These are phyloP conservation scores for Gandaritis pyraliata DNA, from an alignment of 2,888 invertebrate species.

Conservation along the genomic window DNA sequence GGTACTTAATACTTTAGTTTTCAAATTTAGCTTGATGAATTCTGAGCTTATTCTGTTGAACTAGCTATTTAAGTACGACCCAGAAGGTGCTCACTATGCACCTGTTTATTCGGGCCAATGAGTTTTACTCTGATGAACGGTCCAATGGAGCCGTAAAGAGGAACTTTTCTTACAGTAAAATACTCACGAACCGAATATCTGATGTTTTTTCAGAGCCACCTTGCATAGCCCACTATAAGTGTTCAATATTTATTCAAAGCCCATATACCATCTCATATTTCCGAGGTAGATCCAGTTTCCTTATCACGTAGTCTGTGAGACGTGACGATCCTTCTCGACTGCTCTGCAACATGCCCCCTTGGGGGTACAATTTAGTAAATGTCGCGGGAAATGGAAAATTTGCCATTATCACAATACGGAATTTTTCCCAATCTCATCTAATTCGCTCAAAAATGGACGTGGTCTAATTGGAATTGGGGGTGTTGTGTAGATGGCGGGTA, in stretches of 20 bases:
- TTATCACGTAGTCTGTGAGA: slow-evolving; percentile 33
- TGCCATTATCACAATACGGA: slow-evolving; percentile 8
- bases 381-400: slow-evolving; percentile 19
- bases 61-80: too few species aligned
- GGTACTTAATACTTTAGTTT: too few species aligned
- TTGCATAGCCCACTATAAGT: slow-evolving; percentile 15
- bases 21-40: too few species aligned
- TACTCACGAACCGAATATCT: too few species aligned
- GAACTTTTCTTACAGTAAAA: too few species aligned
- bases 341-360: slow-evolving; percentile 26
- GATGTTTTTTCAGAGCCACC: not conserved
- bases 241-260: slow-evolving; percentile 31
- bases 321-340: slow-evolving; percentile 35
- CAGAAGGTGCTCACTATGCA: not conserved
- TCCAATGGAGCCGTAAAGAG: too few species aligned
- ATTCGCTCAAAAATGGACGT: slow-evolving; percentile 4
- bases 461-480: slow-evolving; percentile 2
- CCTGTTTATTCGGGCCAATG: not conserved
- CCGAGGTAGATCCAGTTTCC: slow-evolving; percentile 31
- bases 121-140: too few species aligned
- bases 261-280: slow-evolving; percentile 31
- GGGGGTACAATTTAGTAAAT: slow-evolving; percentile 26
- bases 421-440: slow-evolving; percentile 12
- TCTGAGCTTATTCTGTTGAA: too few species aligned
- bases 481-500: too few species aligned